Conservation (phyloP, 2,113 vertebrate species). For the Anoplopoma fimbria region DNA sequence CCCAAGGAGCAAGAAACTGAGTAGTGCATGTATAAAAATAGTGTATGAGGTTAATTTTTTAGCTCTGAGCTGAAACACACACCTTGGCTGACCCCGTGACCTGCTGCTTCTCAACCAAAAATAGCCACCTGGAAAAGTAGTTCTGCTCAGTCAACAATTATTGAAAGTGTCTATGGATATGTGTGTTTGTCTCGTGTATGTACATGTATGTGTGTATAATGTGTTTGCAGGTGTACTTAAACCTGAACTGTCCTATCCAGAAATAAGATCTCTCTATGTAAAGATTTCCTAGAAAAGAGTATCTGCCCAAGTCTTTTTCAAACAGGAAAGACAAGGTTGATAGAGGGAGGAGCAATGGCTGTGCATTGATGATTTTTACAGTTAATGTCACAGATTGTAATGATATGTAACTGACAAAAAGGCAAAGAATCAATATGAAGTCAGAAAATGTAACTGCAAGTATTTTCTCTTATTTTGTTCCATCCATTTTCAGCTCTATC, state of each 20-base stretch:
- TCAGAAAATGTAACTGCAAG: neutral
- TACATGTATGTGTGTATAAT: neutral
- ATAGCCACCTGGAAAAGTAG: slow-evolving; percentile 66
- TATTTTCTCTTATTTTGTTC: neutral
- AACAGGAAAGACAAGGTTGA: neutral
- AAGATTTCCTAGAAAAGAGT: neutral
- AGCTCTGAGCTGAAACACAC: slow-evolving; percentile 65
- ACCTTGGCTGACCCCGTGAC: slow-evolving; percentile 69
- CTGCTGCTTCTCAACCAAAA: slow-evolving; percentile 63
- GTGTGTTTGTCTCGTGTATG: slow-evolving; percentile 18
- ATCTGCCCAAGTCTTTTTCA: neutral
- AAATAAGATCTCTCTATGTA: neutral
- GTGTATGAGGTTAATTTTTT: slow-evolving; percentile 51
- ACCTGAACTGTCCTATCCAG: neutral
- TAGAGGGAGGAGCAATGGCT: neutral
- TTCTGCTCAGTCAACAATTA: slow-evolving; percentile 71
- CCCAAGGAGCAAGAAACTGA: slow-evolving; percentile 1
- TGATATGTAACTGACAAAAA: neutral
- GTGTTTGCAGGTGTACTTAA: slow-evolving; percentile 10
- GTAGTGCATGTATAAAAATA: slow-evolving; percentile 50
- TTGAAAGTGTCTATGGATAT: slow-evolving; percentile 32
- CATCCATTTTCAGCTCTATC: neutral
- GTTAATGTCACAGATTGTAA: neutral
- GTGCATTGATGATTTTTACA: neutral
- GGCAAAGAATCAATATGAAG: neutral